phyloP scores from a whole-genome alignment of 2,113 vertebrate genomes.

The Mustela nigripes region DNA sequence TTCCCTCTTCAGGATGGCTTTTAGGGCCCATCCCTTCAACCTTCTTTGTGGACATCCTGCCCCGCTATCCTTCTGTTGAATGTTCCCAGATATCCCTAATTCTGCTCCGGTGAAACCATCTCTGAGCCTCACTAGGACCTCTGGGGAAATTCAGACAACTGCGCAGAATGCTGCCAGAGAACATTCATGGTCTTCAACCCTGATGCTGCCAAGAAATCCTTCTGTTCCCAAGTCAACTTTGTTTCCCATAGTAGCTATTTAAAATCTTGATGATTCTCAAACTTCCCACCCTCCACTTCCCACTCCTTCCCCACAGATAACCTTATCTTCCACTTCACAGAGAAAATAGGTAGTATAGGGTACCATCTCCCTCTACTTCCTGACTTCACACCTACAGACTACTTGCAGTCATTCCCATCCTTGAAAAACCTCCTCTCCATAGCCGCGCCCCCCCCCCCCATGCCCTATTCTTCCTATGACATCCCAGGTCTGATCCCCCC shows the following conservation, averaged over 20 bases:
- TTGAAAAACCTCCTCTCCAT: not conserved
- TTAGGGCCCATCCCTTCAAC: not conserved
- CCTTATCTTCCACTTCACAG: not conserved
- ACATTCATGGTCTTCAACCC: not conserved
- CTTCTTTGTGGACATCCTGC: not conserved
- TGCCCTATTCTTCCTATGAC: not conserved
- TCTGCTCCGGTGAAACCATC: not conserved
- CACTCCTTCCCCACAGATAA: slow-evolving; percentile 60
- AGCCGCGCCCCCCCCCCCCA: not conserved
- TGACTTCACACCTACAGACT: slow-evolving; percentile 4
- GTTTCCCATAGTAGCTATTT: slow-evolving; percentile 62
- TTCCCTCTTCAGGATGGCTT: not conserved
- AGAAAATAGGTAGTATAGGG: slow-evolving; percentile 8
- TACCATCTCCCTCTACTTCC: slow-evolving; percentile 43
- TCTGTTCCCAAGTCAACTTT: slow-evolving; percentile 30
- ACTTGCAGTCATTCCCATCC: not conserved
- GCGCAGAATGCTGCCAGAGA: not conserved
- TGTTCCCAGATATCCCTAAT: not conserved
- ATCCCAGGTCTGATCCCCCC: not conserved
- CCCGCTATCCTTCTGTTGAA: not conserved
- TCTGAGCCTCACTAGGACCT: not conserved
- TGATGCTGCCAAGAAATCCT: not conserved
- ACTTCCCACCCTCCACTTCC: slow-evolving; percentile 73
- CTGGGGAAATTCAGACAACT: not conserved
- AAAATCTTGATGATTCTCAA: slow-evolving; percentile 54